Percentiles rank a stretch among this genome's conserved stretches.
Conservation (phyloP, 2,888 invertebrate genomes). For the Incurvaria masculella region DNA sequence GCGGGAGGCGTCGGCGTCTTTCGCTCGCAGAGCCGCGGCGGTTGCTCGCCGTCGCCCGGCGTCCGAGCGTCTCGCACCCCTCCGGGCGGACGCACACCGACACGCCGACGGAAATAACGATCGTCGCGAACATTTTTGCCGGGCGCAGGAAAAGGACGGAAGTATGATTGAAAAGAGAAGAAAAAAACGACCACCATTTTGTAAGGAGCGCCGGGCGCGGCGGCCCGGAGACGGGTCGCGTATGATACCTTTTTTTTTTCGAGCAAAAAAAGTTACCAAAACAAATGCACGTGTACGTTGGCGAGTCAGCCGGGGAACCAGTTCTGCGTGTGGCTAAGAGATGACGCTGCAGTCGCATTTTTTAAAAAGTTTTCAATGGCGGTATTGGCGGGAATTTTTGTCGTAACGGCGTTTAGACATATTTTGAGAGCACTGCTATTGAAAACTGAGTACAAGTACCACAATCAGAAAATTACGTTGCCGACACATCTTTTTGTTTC, state of each 20-base stretch:
- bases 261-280: slow-evolving; percentile 52
- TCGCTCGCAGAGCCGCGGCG: slow-evolving; percentile 23
- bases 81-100: slow-evolving; percentile 44
- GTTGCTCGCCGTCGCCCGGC: slow-evolving; percentile 22
- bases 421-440: too few relatives aligned
- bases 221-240: slow-evolving; percentile 18
- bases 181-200: slow-evolving; percentile 58
- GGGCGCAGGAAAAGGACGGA: slow-evolving; percentile 46
- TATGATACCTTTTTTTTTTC: slow-evolving; percentile 46
- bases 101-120: slow-evolving; percentile 59
- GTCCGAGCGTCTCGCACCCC: background rate
- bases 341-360: slow-evolving; percentile 45
- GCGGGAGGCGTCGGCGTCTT: slow-evolving; percentile 14
- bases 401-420: too few relatives aligned
- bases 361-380: slow-evolving; percentile 23
- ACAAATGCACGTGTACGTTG: slow-evolving; percentile 55
- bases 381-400: too few relatives aligned
- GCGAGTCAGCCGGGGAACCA: slow-evolving; percentile 50
- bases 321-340: slow-evolving; percentile 45
- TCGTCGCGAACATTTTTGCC: slow-evolving; percentile 50
- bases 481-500: too few relatives aligned
- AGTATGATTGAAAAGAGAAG: slow-evolving; percentile 57
- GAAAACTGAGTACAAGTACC: too few relatives aligned
- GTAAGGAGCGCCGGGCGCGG: slow-evolving; percentile 41
- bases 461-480: too few relatives aligned